Percentiles rank a stretch among this genome's conserved stretches.
phyloP scores from a whole-genome alignment of 2,888 invertebrate genomes.

The Archips crataeganus region DNA sequence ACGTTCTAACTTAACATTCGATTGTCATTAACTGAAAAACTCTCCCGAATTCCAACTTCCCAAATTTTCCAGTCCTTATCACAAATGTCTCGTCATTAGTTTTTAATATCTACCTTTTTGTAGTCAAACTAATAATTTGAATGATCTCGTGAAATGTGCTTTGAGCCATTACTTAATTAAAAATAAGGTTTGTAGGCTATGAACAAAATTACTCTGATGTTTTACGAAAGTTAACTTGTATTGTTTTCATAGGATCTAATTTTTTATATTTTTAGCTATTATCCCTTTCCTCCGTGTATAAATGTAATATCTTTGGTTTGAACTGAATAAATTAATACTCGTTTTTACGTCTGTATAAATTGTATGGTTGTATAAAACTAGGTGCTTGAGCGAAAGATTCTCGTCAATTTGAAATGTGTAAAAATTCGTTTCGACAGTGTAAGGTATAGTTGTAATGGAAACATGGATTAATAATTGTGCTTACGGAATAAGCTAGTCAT shows the following conservation, averaged over 20 bases:
- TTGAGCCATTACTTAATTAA: conserved; percentile 19
- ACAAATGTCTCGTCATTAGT: conserved; percentile 9
- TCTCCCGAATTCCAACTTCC: no score
- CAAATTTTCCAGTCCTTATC: no score
- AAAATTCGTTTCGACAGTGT: conserved; percentile 65
- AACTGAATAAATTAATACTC: not conserved
- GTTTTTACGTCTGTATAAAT: conserved; percentile 51
- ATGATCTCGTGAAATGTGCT: conserved; percentile 15
- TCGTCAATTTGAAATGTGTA: conserved; percentile 81
- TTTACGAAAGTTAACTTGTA: not conserved
- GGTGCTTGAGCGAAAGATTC: conserved; percentile 81
- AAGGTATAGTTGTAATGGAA: conserved; percentile 61
- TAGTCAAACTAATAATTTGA: conserved; percentile 29
- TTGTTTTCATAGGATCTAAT: not conserved
- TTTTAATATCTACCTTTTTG: conserved; percentile 18
- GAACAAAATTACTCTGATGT: not conserved
- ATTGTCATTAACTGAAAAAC: no score
- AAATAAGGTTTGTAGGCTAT: conserved; percentile 2
- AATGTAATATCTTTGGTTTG: not conserved
- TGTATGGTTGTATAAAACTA: conserved; percentile 81
- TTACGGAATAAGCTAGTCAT: conserved; percentile 75
- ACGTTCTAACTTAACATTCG: no score
- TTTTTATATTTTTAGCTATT: not conserved
- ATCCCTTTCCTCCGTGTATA: not conserved
- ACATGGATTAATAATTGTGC: conserved; percentile 68